Evolutionary conservation across 2,113 vertebrate genomes (phyloP).

Genomic region (Poeciliopsis prolifica): DNA sequence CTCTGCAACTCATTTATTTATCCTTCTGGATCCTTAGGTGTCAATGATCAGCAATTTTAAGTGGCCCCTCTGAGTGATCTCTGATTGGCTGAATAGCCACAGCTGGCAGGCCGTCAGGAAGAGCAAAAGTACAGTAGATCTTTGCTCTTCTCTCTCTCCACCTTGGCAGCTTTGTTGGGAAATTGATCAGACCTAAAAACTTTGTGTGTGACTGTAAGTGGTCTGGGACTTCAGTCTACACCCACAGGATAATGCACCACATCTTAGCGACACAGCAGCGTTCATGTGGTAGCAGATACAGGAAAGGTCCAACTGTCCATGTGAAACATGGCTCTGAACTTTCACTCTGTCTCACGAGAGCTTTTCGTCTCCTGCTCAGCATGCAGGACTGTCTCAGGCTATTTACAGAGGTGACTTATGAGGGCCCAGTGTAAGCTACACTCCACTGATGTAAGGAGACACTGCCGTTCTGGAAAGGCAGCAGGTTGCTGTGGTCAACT

Average conservation of each 20-base stretch:
- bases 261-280: constrained; percentile 3
- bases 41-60: constrained; percentile 66
- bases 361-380: constrained; percentile 56
- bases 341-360: constrained; percentile 31
- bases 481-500: constrained; percentile 29
- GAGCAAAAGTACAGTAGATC: constrained; percentile 21
- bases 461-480: constrained; percentile 53
- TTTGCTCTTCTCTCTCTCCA: constrained; percentile 28
- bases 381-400: constrained; percentile 54
- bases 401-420: constrained; percentile 73
- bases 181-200: constrained; percentile 54
- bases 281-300: constrained; percentile 14
- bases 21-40: constrained; percentile 46
- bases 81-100: constrained; percentile 34
- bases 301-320: neutral
- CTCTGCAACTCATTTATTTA: constrained; percentile 55
- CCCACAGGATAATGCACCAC: constrained; percentile 5
- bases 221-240: constrained; percentile 34
- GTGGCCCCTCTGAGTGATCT: constrained; percentile 14
- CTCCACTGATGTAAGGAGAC: constrained; percentile 70
- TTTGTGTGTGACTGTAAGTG: constrained; percentile 48
- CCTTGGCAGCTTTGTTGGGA: constrained; percentile 40
- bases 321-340: constrained; percentile 37
- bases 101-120: constrained; percentile 37
- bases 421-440: constrained; percentile 43